These are phyloP conservation scores for Odocoileus virginianus DNA, from an alignment of 2,113 vertebrate species.

Conservation along the genomic window DNA sequence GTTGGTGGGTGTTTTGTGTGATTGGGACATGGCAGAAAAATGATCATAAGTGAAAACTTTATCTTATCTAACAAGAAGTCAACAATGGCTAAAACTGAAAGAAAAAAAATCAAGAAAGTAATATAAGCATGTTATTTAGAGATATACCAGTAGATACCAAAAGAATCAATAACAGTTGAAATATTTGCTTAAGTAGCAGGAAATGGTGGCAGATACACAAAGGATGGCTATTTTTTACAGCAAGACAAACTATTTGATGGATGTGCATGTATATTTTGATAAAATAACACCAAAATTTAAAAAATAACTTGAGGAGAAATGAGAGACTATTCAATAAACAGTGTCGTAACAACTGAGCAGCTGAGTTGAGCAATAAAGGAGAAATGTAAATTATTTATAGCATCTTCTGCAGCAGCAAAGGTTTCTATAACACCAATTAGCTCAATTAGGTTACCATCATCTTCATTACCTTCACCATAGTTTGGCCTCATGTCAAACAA, in stretches of 20 bases:
- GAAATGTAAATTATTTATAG: slow-evolving; percentile 1
- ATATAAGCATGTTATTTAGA: not conserved
- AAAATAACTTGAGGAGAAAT: not conserved
- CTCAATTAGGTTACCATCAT: not conserved
- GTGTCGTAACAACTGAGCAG: not conserved
- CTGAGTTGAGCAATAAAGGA: not conserved
- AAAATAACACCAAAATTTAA: not conserved
- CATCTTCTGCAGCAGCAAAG: not conserved
- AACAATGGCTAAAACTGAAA: not conserved
- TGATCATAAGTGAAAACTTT: not conserved
- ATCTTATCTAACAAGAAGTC: not conserved
- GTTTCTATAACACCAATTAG: not conserved
- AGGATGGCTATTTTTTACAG: not conserved
- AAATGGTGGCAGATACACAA: not conserved
- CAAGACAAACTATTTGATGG: not conserved
- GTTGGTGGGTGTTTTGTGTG: not conserved
- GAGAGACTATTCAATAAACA: not conserved
- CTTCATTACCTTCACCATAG: not conserved
- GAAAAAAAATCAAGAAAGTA: not conserved
- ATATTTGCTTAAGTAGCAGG: not conserved
- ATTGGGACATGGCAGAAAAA: not conserved
- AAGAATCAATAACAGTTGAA: not conserved
- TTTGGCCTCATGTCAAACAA: not conserved
- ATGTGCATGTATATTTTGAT: not conserved
- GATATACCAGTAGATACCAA: not conserved